A percentile compares a stretch with the other conserved stretches of the same genome.
These are phyloP conservation scores for Corythaixoides concolor DNA, from an alignment of 2,113 vertebrate species.

Conservation along the genomic window DNA sequence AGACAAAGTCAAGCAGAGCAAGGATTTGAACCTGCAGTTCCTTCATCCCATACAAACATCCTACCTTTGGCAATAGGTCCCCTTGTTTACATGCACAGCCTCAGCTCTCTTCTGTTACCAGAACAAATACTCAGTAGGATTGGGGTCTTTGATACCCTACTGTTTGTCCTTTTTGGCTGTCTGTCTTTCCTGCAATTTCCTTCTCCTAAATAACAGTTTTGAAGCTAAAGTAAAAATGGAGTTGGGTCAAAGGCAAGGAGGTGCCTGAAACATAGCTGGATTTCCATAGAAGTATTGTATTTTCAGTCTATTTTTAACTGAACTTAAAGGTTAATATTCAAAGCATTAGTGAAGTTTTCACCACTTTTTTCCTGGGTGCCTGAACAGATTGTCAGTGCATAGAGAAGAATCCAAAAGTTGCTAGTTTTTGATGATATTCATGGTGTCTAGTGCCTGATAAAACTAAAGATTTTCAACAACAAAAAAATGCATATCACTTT, in stretches of 20 bases:
- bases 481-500: constrained; percentile 37
- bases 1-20: neutral
- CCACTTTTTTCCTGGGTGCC: constrained; percentile 18
- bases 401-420: constrained; percentile 48
- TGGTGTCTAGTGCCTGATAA: neutral
- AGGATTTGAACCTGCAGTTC: neutral
- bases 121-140: neutral
- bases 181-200: neutral
- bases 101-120: neutral
- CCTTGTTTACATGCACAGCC: neutral
- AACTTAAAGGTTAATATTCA: constrained; percentile 67
- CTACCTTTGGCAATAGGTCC: neutral
- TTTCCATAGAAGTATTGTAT: constrained; percentile 64
- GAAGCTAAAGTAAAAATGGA: neutral
- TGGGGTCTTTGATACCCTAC: neutral
- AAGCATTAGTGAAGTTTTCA: constrained; percentile 47
- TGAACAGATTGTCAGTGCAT: constrained; percentile 58
- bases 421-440: neutral
- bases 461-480: constrained; percentile 33
- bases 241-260: constrained; percentile 39
- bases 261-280: constrained; percentile 37
- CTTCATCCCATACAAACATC: neutral
- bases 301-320: constrained; percentile 67
- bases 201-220: constrained; percentile 47
- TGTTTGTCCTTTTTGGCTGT: neutral